Conservation (phyloP, 2,797 vertebrate genomes). For the Synanceia verrucosa region DNA sequence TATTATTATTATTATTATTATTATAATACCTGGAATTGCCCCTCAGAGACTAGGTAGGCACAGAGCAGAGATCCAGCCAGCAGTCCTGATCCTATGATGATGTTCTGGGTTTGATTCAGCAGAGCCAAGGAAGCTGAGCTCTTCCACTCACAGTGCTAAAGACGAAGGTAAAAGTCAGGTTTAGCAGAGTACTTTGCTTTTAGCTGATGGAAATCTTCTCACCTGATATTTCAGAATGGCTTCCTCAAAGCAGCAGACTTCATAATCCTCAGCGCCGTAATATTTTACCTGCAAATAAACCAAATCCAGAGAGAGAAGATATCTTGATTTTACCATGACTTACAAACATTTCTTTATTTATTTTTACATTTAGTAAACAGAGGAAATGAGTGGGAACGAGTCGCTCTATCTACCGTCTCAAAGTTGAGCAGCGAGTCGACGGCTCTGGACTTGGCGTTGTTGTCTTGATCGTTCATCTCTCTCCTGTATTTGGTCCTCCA, state of each 20-base stretch:
- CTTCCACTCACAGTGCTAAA: conserved; percentile 89
- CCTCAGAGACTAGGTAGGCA: conserved; percentile 86
- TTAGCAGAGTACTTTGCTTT: not conserved
- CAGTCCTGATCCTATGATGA: conserved; percentile 90
- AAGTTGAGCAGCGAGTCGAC: conserved; percentile 95
- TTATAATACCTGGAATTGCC: conserved; percentile 81
- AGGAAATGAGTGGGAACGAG: not conserved
- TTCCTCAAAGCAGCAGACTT: conserved; percentile 87
- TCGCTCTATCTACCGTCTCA: conserved; percentile 88
- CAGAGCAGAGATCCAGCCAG: conserved; percentile 90
- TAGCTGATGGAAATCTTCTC: not conserved
- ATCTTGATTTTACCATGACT: not conserved
- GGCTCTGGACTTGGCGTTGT: conserved; percentile 87
- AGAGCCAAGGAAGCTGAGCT: conserved; percentile 88
- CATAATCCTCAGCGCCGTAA: conserved; percentile 88
- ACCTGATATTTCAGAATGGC: conserved; percentile 92
- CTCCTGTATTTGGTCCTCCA: conserved; percentile 92
- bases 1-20: too few species aligned
- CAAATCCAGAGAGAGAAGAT: not conserved
- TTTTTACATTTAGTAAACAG: not conserved
- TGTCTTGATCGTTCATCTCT: conserved; percentile 90
- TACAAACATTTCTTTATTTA: not conserved
- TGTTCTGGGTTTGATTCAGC: conserved; percentile 92
- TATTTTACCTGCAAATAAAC: conserved; percentile 87
- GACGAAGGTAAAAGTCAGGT: not conserved